These are phyloP conservation scores for Dynastes maya DNA, from an alignment of 2,888 invertebrate species.

Conservation along the genomic window DNA sequence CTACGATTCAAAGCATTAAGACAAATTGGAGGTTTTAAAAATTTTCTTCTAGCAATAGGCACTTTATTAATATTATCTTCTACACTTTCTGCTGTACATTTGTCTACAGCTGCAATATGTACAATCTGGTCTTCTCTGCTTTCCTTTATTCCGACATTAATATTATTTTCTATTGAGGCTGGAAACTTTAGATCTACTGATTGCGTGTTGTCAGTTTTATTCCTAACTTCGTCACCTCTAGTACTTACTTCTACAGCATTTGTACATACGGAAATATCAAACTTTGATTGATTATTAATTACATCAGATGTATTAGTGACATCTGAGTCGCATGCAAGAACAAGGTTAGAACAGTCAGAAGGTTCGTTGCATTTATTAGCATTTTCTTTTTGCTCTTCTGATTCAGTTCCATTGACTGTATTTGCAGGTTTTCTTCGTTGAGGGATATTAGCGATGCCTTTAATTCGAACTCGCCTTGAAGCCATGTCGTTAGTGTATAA, in stretches of 20 bases:
- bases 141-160: constrained; percentile 1
- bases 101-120: constrained; percentile 7
- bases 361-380: constrained; percentile 37
- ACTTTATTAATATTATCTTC: constrained; percentile 58
- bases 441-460: constrained; percentile 81
- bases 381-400: constrained; percentile 64
- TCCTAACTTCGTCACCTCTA: constrained; percentile 16
- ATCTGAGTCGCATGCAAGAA: constrained; percentile 39
- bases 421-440: constrained; percentile 69
- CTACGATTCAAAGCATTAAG: constrained; percentile 57
- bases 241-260: constrained; percentile 37
- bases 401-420: constrained; percentile 59
- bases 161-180: background rate
- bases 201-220: background rate
- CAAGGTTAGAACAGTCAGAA: constrained; percentile 40
- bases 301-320: constrained; percentile 16
- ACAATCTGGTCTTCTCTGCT: background rate
- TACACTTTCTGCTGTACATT: constrained; percentile 53
- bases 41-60: constrained; percentile 56
- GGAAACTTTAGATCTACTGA: background rate
- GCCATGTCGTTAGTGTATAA: constrained; percentile 70
- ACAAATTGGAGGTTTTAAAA: constrained; percentile 61
- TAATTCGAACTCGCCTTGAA: constrained; percentile 81
- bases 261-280: constrained; percentile 33
- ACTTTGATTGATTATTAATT: constrained; percentile 42